phyloP scores from a whole-genome alignment of 2,113 vertebrate genomes.

The Carollia perspicillata region DNA sequence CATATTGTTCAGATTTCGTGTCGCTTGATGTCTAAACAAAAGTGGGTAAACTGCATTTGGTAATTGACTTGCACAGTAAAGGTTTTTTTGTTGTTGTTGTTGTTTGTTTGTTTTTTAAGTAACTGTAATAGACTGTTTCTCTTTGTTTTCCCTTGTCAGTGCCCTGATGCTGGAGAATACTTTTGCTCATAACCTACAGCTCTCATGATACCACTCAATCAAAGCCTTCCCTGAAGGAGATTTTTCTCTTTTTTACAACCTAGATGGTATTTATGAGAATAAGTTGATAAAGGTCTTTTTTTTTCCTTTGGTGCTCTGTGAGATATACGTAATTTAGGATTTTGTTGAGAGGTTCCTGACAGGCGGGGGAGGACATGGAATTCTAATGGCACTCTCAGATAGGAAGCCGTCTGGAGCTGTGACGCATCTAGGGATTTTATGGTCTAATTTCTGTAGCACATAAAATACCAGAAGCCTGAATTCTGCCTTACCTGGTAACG shows the following conservation, averaged over 20 bases:
- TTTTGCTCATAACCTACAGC: background rate
- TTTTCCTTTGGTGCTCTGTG: background rate
- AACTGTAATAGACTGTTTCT: background rate
- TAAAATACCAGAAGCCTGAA: background rate
- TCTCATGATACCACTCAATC: background rate
- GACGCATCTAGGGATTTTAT: background rate
- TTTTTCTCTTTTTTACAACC: background rate
- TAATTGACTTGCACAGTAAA: background rate
- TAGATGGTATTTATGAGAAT: background rate
- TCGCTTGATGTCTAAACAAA: background rate
- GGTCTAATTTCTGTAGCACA: background rate
- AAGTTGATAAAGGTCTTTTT: background rate
- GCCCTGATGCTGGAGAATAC: background rate
- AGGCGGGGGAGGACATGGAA: background rate
- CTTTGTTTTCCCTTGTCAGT: background rate
- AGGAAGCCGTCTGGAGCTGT: background rate
- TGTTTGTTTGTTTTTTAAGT: no score
- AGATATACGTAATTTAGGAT: slow-evolving; percentile 29
- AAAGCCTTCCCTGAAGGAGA: background rate
- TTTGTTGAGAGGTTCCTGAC: background rate
- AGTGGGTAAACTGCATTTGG: background rate
- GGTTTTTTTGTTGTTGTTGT: background rate
- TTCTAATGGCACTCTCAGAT: background rate
- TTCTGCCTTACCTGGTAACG: background rate
- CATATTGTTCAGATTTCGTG: background rate